Evolutionary conservation across 1,140 invertebrate genomes (phyloP).

Genomic region (Anastrepha ludens): DNA sequence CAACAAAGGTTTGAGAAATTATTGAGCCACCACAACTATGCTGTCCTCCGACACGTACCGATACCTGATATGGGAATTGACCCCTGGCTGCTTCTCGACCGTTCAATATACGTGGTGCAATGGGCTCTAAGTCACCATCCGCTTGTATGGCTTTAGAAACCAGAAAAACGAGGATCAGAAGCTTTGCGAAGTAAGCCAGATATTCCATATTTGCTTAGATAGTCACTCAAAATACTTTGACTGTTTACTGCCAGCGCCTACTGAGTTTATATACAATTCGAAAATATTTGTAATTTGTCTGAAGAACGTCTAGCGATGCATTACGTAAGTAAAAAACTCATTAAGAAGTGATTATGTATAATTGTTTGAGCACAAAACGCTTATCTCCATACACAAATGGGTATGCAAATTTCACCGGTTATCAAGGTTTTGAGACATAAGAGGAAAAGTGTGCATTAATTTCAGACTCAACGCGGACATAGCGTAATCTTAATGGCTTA

Average conservation of each 20-base stretch:
- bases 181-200: background rate
- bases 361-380: too few species aligned
- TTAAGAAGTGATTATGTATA: slow-evolving; percentile 4
- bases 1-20: slow-evolving; percentile 62
- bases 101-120: slow-evolving; percentile 61
- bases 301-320: background rate
- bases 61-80: slow-evolving; percentile 67
- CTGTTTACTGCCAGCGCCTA: background rate
- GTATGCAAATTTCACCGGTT: too few species aligned
- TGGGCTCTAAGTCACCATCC: background rate
- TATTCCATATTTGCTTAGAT: background rate
- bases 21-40: slow-evolving; percentile 68
- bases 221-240: background rate
- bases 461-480: too few species aligned
- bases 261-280: background rate
- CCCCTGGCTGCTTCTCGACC: slow-evolving; percentile 65
- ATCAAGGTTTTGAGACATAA: too few species aligned
- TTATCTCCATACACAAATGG: too few species aligned
- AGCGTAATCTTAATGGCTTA: too few species aligned
- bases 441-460: too few species aligned
- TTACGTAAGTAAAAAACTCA: background rate
- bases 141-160: background rate
- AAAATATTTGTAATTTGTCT: too few species aligned
- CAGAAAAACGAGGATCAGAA: background rate
- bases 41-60: slow-evolving; percentile 65